Conservation (phyloP, 2,113 vertebrate species). For the Herpetotheres cachinnans region DNA sequence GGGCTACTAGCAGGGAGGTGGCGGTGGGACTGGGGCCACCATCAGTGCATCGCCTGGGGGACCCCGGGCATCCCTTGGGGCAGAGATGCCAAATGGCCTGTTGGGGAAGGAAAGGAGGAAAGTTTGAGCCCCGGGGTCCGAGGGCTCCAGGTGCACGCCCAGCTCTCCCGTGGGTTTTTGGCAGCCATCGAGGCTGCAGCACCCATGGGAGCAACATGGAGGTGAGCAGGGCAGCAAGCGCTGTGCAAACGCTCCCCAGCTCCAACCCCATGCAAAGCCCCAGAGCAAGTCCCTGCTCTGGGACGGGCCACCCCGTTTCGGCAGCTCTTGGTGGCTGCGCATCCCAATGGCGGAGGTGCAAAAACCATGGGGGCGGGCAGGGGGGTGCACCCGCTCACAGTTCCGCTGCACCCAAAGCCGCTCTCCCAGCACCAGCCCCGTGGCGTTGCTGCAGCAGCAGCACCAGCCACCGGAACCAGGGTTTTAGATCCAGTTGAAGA, state of each 20-base stretch:
- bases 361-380: not conserved
- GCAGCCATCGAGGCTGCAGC: not conserved
- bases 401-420: not conserved
- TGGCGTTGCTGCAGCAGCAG: not conserved
- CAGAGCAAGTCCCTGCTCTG: not conserved
- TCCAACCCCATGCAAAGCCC: not conserved
- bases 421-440: not conserved
- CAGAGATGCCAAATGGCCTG: rapidly evolving
- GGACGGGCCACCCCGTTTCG: not conserved
- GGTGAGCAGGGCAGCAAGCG: not conserved
- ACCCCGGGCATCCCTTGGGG: not conserved
- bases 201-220: rapidly evolving
- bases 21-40: not conserved
- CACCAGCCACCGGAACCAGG: not conserved
- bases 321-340: not conserved
- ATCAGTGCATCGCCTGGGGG: rapidly evolving
- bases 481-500: not conserved
- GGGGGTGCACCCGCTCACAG: rapidly evolving
- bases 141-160: rapidly evolving
- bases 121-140: rapidly evolving
- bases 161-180: not conserved
- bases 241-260: not conserved
- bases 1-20: not conserved
- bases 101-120: not conserved
- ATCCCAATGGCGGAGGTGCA: not conserved